Percentiles rank a stretch among this genome's conserved stretches.
These are phyloP conservation scores for Lethenteron camtschaticum DNA, from an alignment of 2,113 vertebrate genomes.

Conservation along the genomic window DNA sequence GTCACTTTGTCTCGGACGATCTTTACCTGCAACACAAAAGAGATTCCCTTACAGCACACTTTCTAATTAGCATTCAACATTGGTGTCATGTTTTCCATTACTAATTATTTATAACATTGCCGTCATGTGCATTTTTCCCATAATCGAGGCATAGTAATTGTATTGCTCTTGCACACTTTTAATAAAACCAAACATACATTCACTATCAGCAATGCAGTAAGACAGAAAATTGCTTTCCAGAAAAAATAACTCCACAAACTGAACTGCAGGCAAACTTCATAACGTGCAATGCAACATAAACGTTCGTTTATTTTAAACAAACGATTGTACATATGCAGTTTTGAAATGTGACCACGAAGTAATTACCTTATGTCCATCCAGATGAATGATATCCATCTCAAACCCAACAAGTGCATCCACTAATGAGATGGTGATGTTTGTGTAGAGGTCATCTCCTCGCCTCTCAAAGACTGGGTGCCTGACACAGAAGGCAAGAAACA, in stretches of 20 bases:
- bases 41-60: background rate
- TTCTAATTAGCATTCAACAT: background rate
- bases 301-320: too few relatives aligned
- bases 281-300: too few relatives aligned
- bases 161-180: too few relatives aligned
- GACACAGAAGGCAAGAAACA: constrained; percentile 3
- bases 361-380: constrained; percentile 78
- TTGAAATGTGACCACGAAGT: background rate
- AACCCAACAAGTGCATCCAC: constrained; percentile 85
- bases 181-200: too few relatives aligned
- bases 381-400: constrained; percentile 71
- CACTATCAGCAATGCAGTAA: too few relatives aligned
- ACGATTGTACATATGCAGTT: too few relatives aligned
- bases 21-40: constrained; percentile 36
- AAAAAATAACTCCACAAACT: too few relatives aligned
- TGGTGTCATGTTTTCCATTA: background rate
- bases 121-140: too few relatives aligned
- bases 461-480: constrained; percentile 86
- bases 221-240: too few relatives aligned
- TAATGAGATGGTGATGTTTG: constrained; percentile 80
- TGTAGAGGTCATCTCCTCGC: constrained; percentile 82
- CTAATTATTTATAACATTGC: background rate
- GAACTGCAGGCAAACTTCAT: too few relatives aligned
- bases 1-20: constrained; percentile 74
- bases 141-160: too few relatives aligned